phyloP scores from a whole-genome alignment of 1,140 invertebrate species.

The Drosophila prosaltans region DNA sequence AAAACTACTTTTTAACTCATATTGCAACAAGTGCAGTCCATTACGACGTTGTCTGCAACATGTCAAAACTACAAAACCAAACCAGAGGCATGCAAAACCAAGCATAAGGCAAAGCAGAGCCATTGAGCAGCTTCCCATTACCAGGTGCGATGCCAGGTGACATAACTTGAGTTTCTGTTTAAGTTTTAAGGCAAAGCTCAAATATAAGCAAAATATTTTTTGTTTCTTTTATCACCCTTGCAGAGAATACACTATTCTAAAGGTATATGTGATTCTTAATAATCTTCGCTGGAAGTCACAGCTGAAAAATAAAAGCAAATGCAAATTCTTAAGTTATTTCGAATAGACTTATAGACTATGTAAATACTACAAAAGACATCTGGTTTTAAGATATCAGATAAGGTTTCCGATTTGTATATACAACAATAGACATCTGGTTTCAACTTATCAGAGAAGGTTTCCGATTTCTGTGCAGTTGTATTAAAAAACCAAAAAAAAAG shows the following conservation, averaged over 20 bases:
- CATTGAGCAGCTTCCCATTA: not conserved
- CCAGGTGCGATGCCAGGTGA: conserved; percentile 23
- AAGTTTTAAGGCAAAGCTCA: not conserved
- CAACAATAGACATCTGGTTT: too few species aligned
- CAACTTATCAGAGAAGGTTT: too few species aligned
- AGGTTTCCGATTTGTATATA: too few species aligned
- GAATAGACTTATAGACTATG: too few species aligned
- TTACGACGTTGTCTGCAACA: conserved; percentile 5
- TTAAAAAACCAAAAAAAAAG: too few species aligned
- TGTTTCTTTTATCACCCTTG: not conserved
- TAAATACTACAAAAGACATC: too few species aligned
- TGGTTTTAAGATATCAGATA: too few species aligned
- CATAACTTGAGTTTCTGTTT: conserved; percentile 22
- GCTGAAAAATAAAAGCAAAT: too few species aligned
- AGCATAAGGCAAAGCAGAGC: not conserved
- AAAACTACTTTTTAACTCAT: conserved; percentile 6
- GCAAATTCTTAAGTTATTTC: too few species aligned
- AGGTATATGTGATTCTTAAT: too few species aligned
- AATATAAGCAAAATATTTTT: conserved; percentile 6
- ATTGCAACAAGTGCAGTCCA: conserved; percentile 13
- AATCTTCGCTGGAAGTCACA: too few species aligned
- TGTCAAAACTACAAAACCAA: conserved; percentile 2
- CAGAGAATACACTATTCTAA: not conserved
- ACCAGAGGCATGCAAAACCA: not conserved
- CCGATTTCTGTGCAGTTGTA: too few species aligned